phyloP scores from a whole-genome alignment of 2,113 vertebrate species.

The Benitochromis conjunctus region DNA sequence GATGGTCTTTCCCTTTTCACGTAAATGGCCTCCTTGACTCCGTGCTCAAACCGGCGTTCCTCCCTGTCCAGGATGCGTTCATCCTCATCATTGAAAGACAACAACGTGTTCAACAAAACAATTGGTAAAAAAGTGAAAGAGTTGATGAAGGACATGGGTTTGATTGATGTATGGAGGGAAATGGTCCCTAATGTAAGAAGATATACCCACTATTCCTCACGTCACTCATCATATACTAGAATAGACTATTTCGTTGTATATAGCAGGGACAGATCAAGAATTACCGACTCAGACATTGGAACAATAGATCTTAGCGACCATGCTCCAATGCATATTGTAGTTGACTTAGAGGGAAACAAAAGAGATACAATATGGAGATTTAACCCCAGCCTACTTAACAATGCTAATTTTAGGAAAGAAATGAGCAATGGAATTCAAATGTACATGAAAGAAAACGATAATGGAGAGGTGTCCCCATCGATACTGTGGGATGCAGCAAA shows the following conservation, averaged over 20 bases:
- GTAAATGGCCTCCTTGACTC: too few species aligned
- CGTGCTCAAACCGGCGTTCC: too few species aligned
- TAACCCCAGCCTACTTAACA: neutral
- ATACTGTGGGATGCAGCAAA: neutral
- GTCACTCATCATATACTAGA: neutral
- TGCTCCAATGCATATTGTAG: accelerated
- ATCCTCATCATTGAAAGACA: too few species aligned
- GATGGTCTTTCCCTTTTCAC: neutral
- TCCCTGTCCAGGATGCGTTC: too few species aligned
- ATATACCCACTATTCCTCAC: too few species aligned
- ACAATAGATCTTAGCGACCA: neutral
- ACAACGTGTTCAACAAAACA: too few species aligned
- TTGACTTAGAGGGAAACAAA: neutral
- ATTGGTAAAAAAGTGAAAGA: too few species aligned
- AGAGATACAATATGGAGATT: neutral
- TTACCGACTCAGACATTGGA: accelerated
- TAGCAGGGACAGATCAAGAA: accelerated
- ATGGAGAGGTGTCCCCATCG: neutral
- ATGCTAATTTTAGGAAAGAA: too few species aligned
- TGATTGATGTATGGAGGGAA: too few species aligned
- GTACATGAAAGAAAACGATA: neutral
- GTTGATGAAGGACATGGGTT: too few species aligned
- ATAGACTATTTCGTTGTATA: neutral
- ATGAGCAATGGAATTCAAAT: neutral
- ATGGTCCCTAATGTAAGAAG: too few species aligned